A percentile compares a stretch with the other conserved stretches of the same genome.
These are phyloP conservation scores for Pitta sordida DNA, from an alignment of 2,113 vertebrate species.

Conservation along the genomic window DNA sequence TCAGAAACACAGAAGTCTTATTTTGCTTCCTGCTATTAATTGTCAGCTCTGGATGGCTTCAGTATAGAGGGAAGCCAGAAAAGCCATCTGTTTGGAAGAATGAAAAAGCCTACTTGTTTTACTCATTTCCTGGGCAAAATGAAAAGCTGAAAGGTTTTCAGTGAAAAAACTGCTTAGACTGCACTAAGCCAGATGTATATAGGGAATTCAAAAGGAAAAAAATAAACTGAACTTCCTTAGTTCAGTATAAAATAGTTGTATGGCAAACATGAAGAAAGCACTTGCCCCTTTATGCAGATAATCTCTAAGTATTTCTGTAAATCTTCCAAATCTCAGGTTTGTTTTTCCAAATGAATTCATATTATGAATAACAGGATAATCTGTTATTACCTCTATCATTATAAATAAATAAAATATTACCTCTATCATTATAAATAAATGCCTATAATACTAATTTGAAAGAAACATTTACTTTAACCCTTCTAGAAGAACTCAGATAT, in stretches of 20 bases:
- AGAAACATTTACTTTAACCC: not conserved
- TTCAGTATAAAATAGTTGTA: not conserved
- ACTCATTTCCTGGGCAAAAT: slow-evolving; percentile 64
- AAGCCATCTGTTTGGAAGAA: slow-evolving; percentile 66
- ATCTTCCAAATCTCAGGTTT: not conserved
- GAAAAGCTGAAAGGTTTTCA: slow-evolving; percentile 65
- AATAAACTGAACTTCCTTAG: slow-evolving; percentile 14
- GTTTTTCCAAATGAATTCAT: not conserved
- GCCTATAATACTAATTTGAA: not conserved
- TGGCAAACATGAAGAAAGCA: not conserved
- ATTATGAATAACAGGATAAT: not conserved
- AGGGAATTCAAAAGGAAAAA: slow-evolving; percentile 26
- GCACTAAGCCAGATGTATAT: slow-evolving; percentile 57
- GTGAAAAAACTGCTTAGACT: slow-evolving; percentile 63
- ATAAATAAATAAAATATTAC: not conserved
- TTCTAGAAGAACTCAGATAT: not conserved
- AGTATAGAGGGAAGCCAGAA: slow-evolving; percentile 52
- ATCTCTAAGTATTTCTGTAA: not conserved
- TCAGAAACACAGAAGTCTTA: slow-evolving; percentile 29
- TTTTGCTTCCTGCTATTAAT: slow-evolving; percentile 55
- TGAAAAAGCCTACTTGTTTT: slow-evolving; percentile 63
- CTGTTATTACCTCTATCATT: no score
- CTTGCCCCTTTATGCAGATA: not conserved
- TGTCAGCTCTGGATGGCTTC: slow-evolving; percentile 45
- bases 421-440: not conserved